A percentile compares a stretch with the other conserved stretches of the same genome.
phyloP scores from a whole-genome alignment of 2,113 vertebrate genomes.

The Megaleporinus macrocephalus region DNA sequence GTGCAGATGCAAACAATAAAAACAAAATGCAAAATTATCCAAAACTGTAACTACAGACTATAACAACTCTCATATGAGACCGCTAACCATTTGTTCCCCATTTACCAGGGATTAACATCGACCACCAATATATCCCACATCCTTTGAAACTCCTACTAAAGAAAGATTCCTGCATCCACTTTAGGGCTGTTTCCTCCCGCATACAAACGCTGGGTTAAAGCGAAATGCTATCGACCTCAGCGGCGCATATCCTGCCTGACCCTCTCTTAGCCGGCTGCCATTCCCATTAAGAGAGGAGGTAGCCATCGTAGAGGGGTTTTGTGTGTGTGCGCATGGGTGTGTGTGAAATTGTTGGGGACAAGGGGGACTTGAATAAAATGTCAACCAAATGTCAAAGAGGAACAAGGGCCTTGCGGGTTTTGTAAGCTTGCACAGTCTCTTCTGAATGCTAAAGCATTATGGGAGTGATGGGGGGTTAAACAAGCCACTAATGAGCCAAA shows the following conservation, averaged over 20 bases:
- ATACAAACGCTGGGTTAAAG: not conserved
- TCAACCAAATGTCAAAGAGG: slow-evolving; percentile 54
- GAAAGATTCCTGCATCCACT: not conserved
- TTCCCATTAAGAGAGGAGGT: not conserved
- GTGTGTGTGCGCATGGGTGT: not conserved
- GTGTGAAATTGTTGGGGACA: slow-evolving; percentile 8
- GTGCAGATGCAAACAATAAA: no score
- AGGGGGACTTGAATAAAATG: slow-evolving; percentile 41
- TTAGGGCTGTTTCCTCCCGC: not conserved
- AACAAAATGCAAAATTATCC: no score
- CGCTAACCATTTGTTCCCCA: no score
- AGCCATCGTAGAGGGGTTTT: not conserved
- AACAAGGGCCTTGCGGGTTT: slow-evolving; percentile 8
- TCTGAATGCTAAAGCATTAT: slow-evolving; percentile 31
- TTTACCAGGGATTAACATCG: no score
- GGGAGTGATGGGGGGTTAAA: slow-evolving; percentile 52
- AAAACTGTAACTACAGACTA: no score
- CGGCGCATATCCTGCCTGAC: not conserved
- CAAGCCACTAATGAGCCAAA: slow-evolving; percentile 50
- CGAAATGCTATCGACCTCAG: not conserved
- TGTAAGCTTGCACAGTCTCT: slow-evolving; percentile 19
- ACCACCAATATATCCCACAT: no score
- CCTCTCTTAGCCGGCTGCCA: not conserved
- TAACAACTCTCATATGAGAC: no score
- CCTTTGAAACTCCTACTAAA: no score